Evolutionary conservation across 1,140 invertebrate genomes (phyloP).

Genomic region (Drosophila arawakana): DNA sequence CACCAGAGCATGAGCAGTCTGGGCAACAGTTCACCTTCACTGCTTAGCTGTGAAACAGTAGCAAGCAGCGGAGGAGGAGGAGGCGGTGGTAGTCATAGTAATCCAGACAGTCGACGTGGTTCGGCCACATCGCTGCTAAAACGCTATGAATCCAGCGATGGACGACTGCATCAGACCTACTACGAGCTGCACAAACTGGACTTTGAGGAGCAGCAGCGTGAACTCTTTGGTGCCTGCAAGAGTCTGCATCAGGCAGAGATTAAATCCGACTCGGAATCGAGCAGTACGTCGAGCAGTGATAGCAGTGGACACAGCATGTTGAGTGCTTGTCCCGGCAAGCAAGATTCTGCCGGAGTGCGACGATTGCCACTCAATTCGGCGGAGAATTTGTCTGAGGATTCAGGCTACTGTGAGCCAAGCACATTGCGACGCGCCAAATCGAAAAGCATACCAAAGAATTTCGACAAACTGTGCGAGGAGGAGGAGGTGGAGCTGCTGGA

Average conservation of each 20-base stretch:
- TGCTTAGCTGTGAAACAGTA: slow-evolving; percentile 83
- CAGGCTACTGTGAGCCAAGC: slow-evolving; percentile 89
- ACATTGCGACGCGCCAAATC: slow-evolving; percentile 83
- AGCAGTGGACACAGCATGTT: slow-evolving; percentile 68
- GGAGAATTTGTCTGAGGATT: slow-evolving; percentile 91
- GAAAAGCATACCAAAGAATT: slow-evolving; percentile 85
- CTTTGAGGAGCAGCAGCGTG: slow-evolving; percentile 60
- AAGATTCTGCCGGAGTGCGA: slow-evolving; percentile 18
- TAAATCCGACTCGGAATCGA: slow-evolving; percentile 73
- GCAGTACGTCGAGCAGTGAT: slow-evolving; percentile 51
- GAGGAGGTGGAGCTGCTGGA: slow-evolving; percentile 60
- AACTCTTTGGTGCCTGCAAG: slow-evolving; percentile 55
- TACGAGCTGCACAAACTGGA: slow-evolving; percentile 80
- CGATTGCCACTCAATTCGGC: slow-evolving; percentile 85
- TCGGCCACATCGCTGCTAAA: slow-evolving; percentile 68
- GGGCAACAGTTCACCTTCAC: slow-evolving; percentile 84
- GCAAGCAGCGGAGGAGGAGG: slow-evolving; percentile 42
- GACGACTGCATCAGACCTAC: slow-evolving; percentile 78
- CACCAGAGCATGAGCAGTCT: slow-evolving; percentile 67
- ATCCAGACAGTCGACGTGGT: slow-evolving; percentile 70
- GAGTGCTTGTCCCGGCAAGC: slow-evolving; percentile 47
- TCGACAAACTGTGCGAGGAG: slow-evolving; percentile 82
- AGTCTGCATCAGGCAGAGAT: slow-evolving; percentile 52
- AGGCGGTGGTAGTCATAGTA: slow-evolving; percentile 63
- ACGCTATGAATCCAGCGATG: slow-evolving; percentile 76